Evolutionary conservation across 92 coral and sea anemone species (phyloP).

Genomic region (Metridium senile): DNA sequence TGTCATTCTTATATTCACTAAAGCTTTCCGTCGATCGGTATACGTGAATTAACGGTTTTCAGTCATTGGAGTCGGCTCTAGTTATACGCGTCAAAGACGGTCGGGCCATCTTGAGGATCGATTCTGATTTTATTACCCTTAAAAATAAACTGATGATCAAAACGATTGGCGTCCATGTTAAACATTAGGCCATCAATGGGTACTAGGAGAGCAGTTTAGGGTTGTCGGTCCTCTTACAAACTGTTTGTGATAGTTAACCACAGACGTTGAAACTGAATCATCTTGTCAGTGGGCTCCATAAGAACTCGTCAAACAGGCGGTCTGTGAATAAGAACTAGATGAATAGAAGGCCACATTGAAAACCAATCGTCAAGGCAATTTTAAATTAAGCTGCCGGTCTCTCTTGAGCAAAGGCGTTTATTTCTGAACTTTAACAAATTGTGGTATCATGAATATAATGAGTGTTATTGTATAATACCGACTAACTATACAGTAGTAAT

Average conservation of each 20-base stretch:
- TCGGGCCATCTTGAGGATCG: not conserved
- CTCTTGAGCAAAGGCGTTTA: not conserved
- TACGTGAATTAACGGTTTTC: too few relatives aligned
- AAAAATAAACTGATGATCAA: not conserved
- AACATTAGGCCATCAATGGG: not conserved
- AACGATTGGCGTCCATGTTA: not conserved
- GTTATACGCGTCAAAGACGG: too few relatives aligned
- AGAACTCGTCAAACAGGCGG: not conserved
- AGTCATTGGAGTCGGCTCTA: too few relatives aligned
- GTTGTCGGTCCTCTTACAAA: too few relatives aligned
- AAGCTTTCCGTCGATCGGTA: too few relatives aligned
- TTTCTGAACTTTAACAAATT: not conserved
- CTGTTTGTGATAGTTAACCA: too few relatives aligned
- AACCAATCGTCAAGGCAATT: not conserved
- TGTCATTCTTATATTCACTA: too few relatives aligned
- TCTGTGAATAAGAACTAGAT: not conserved
- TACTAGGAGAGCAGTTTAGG: not conserved
- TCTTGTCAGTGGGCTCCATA: too few relatives aligned
- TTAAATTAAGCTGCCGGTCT: not conserved
- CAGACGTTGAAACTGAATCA: too few relatives aligned
- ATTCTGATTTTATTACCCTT: not conserved
- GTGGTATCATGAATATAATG: not conserved
- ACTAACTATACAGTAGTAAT: too few relatives aligned
- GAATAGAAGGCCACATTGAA: not conserved
- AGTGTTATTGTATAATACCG: too few relatives aligned